Base-by-base conservation (phyloP, 35 echinoderm and acorn worm genomes). In the Ophioderma brevispina region DNA sequence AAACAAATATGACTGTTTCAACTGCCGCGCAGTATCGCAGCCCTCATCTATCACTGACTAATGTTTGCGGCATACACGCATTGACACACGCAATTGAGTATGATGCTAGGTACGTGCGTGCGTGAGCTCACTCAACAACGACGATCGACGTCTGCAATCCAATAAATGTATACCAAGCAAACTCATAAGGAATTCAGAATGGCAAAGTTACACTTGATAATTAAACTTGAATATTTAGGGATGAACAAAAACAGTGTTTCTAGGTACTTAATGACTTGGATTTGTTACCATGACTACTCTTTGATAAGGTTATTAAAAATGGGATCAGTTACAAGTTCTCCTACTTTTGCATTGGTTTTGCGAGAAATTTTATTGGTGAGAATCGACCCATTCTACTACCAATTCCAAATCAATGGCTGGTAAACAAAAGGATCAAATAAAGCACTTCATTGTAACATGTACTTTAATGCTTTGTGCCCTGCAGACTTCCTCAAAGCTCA, bases 1-100 rank as follows among this genome's bases (percentile, higher is more conserved):
- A 70, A 70, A 70, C 59, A 70, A 70, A 70, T 70, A 70, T 70
- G 59, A 70, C 59, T 70, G 59, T 70, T 70, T 70, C 59, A 70
- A 70, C 59, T 70, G 59, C 6, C 59, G 59, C 28, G 5, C 28
- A 15, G 15, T 70, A 70, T 70, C 10, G 6, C 15, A 3, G 23
- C 4, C 28, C 59, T 70, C 59, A 70, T 70, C 59, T 70, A 70
- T 70, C 59, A 70, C 59, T 30, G n/a, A 70, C 59, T 70, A 70
- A 70, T 70, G 59, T 70, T 70, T 70, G 59, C n/a, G 1, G 28
- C 59, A 70, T 70, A 70, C 59, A 70, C 59, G 59, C 59, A 70
- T 70, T 70, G 59, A 70, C 59, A 70, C 59, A 70, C 59, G 59
- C 59, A 70, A 70, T 70, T 70, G 59, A 70, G 59, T 15, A 70